Base-by-base conservation (phyloP, 2,888 invertebrate genomes). In the Mythimna loreyi region DNA sequence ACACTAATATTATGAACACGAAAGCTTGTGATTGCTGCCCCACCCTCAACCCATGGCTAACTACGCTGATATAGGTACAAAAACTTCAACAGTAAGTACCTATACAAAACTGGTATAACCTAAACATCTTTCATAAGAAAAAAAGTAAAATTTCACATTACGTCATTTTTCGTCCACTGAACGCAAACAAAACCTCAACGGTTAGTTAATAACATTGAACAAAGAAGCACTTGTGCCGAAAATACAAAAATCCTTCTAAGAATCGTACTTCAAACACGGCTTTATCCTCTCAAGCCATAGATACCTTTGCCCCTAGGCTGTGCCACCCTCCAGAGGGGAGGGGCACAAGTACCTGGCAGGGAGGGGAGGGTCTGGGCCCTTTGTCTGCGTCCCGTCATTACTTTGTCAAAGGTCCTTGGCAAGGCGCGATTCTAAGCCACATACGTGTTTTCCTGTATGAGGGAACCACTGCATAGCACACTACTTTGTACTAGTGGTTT, bases 361-460 rank as follows among this genome's bases (percentile, higher is more conserved):
- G 74, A 81, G 40, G 25, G 75, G 80, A 60, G 74, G 72, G 71
- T 43, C 75, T 69, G 72, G 72, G 75, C 72, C 84, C 91, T 93
- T 94, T 94, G 94, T 94, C 93, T 93, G 85, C 87, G 83, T 90
- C 85, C 87, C 91, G 91, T 93, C 94, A 94, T 94, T 94, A 94
- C 95, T 95, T 94, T 93, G 93, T 94, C 93, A 93, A 94, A 95
- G 93, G 93, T 93, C 92, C 94, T 94, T 72, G 72, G 67, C 67
- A 67, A 82, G 75, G 80, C 83, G 83, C 78, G 82, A 80, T 83
- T 84, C 83, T 81, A 71, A 77, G 82, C 75, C 83, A 67, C 85
- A 81, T 83, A 83, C 84, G 84, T 83, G 83, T 79, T 83, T 77
- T 79, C 76, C 85, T 72, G 66, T 72, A 49, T 50, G 67, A 75